Evolutionary conservation across 2,888 invertebrate species (phyloP), one percentile per base, ranked within the genome.

Genomic region (Tiliacea aurago): DNA sequence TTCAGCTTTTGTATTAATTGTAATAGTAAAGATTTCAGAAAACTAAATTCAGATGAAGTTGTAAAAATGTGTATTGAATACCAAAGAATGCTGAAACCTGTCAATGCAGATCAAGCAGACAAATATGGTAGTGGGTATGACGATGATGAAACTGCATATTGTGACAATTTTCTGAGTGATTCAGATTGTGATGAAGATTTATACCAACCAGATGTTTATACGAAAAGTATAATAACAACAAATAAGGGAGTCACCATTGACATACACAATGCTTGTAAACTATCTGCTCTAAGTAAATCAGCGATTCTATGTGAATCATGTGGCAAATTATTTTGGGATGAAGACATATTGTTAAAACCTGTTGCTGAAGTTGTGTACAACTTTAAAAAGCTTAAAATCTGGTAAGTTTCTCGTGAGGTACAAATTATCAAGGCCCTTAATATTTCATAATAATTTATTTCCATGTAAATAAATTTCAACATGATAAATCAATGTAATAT

Each of bases 321-420:
- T 94, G 98, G 98, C 0, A 98, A 97, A 91, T 95, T 98, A 67
- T 98, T 97, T 91, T 98, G 98, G 98, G 97, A 98, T 86, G 93
- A 91, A 80, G 94, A 96, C 87, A 88, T 90, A 63, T 81, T 93
- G 41, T 82, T 93, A 56, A 91, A 92, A 85, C 82, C 90, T 69
- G 91, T 93, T 63, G 85, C 87, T 83, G 88, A 91, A 78, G 82
- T 89, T 81, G 88, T 93, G 68, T 86, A 84, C 41, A 87, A 86
- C 78, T 86, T 91, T 68, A 91, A 87, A 76, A 90, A 91, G 66
- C 82, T 86, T 58, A 86, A 82, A 70, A 69, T 82, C 15, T 90
- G 76, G 88, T 88, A 65, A 88, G 84, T 76, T 85, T 83, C 72
- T 78, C 43, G 61, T 73, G 70, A 64, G 79, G 73, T 78, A 83